Evolutionary conservation across 2,113 vertebrate genomes (phyloP).

Genomic region (Ginglymostoma cirratum): DNA sequence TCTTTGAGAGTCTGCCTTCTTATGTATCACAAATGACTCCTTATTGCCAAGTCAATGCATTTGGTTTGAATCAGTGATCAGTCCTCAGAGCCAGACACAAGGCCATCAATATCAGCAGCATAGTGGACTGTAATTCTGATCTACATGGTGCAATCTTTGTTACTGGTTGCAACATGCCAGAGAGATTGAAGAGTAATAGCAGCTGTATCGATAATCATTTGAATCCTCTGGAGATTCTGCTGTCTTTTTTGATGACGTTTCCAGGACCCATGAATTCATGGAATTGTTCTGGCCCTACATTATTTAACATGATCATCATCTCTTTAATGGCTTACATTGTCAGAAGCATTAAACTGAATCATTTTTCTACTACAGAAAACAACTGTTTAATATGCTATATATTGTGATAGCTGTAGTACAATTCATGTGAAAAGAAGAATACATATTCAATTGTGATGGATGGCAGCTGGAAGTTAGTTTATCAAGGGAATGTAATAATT

Average conservation of each 20-base stretch:
- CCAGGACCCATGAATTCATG: neutral
- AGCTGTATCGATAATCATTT: neutral
- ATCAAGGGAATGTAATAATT: neutral
- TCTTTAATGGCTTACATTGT: neutral
- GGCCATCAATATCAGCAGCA: neutral
- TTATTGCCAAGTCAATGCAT: neutral
- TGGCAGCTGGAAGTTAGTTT: neutral
- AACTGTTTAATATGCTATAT: neutral
- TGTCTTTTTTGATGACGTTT: neutral
- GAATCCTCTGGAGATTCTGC: neutral
- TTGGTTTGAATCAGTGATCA: neutral
- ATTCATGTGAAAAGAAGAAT: neutral
- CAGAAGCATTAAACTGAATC: neutral
- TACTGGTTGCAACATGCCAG: neutral
- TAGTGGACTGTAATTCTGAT: neutral
- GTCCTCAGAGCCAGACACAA: neutral
- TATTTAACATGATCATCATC: neutral
- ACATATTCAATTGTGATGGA: neutral
- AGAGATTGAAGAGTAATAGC: neutral
- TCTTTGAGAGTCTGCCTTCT: neutral
- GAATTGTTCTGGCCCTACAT: neutral
- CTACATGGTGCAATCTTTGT: neutral
- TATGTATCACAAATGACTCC: slow-evolving; percentile 5
- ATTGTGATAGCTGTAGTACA: too few relatives aligned
- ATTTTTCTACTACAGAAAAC: too few relatives aligned